These are phyloP conservation scores for Diprion similis DNA, from an alignment of 1,140 invertebrate species.

Conservation along the genomic window DNA sequence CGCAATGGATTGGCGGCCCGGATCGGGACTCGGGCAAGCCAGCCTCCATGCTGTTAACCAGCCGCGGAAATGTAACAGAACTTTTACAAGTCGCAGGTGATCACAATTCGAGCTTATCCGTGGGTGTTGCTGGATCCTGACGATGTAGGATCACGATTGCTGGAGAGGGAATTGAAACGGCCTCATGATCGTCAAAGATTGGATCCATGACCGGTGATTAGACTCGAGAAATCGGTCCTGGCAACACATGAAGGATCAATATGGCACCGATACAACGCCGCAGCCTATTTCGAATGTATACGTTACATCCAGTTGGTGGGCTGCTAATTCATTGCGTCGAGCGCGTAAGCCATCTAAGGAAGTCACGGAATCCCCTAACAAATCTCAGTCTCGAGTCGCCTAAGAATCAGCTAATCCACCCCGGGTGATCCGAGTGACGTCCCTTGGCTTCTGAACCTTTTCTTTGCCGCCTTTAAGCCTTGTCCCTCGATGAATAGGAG, in stretches of 20 bases:
- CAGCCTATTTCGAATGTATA: too few species aligned
- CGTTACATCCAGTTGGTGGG: not conserved
- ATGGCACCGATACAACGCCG: too few species aligned
- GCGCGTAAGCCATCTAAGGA: slow-evolving; percentile 1
- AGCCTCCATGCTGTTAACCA: not conserved
- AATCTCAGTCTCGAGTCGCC: slow-evolving; percentile 6
- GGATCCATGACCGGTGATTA: not conserved
- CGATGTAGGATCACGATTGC: not conserved
- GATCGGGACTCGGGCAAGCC: not conserved
- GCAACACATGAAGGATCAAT: too few species aligned
- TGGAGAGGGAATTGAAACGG: not conserved
- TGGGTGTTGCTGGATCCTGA: not conserved
- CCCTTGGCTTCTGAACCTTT: not conserved
- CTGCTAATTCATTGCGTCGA: not conserved
- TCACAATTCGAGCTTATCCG: not conserved
- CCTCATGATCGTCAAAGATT: not conserved
- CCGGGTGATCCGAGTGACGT: not conserved
- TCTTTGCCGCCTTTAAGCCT: not conserved
- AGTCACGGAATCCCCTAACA: slow-evolving; percentile 1
- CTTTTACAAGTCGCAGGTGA: slow-evolving; percentile 6
- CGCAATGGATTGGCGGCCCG: slow-evolving; percentile 33
- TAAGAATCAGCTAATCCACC: slow-evolving; percentile 5
- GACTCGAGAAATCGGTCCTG: not conserved
- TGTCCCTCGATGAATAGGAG: not conserved
- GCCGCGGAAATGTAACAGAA: not conserved